Evolutionary conservation across 2,888 invertebrate genomes (phyloP), one percentile per base, ranked within the genome.

Genomic region (Hypolimnas misippus): DNA sequence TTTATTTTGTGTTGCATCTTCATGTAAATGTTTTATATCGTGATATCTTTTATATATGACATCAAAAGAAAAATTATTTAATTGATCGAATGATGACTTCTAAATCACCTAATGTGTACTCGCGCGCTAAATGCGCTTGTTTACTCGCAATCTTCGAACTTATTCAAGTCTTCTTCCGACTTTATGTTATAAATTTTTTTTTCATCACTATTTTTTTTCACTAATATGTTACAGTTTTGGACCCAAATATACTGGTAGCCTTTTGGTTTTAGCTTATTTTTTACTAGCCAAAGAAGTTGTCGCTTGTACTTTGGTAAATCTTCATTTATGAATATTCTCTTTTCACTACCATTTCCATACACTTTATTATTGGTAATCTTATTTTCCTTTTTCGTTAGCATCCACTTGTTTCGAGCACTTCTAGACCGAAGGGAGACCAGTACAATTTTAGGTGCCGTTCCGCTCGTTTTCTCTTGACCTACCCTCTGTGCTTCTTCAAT

Each of bases 401-500:
- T 25, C 54, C 54, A 54, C 3, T 14, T 42, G 21, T 54, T 54
- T n/a, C 54, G 40, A n/a, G 42, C 54, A 42, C 12, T 40, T 54
- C 38, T 54, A 54, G 40, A 42, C 16, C 53, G 35, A 17, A 53
- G 21, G 5, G 53, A 31, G 16, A 53, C 53, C 21, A 53, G 17
- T 35, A 54, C n/a, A 21, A 25, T 54, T 40, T 54, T 54, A 4
- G 42, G 40, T 42, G 25, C 5, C 3, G 25, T 25, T 2, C 25
- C 5, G 25, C 25, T 25, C 5, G 25, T 2, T 25, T 25, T 54
- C 21, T 54, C 46, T 46, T 46, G 46, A 17, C 19, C 46, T 46
- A 46, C 46, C 46, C 46, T 46, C 46, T 46, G 17, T 17, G 46
- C 19, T 16, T 46, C 19, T 46, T 46, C 17, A 10, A 35, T 10